These are phyloP conservation scores for Dendronephthya gigantea DNA, from an alignment of 64 coral and sea anemone genomes.

Conservation along the genomic window DNA sequence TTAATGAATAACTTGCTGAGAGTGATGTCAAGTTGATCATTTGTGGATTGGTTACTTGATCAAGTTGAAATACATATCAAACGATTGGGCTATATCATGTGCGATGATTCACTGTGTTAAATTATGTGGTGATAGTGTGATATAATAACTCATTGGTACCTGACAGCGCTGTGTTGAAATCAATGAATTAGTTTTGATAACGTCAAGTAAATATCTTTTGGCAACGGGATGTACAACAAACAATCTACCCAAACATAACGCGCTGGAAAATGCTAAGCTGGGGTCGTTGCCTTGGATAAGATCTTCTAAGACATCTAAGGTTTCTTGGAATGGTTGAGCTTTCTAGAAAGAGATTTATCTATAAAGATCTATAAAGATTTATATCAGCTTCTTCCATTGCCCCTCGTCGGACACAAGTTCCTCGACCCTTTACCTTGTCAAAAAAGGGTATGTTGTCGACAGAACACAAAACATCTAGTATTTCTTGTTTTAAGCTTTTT, in stretches of 20 bases:
- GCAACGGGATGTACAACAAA: constrained; percentile 75
- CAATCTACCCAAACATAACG: constrained; percentile 68
- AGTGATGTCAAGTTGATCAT: too few relatives aligned
- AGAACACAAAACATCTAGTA: constrained; percentile 62
- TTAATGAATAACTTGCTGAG: too few relatives aligned
- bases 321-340: constrained; percentile 51
- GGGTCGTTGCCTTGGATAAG: constrained; percentile 44
- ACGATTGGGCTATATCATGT: too few relatives aligned
- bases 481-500: constrained; percentile 27
- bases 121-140: background rate
- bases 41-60: too few relatives aligned
- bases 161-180: background rate
- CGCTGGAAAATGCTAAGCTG: constrained; percentile 64
- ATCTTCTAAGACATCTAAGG: constrained; percentile 39
- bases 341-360: constrained; percentile 19
- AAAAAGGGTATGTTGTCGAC: constrained; percentile 88
- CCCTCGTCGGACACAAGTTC: background rate
- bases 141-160: background rate
- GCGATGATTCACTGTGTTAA: background rate
- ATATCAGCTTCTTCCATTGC: background rate
- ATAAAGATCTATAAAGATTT: background rate
- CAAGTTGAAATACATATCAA: too few relatives aligned
- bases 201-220: constrained; percentile 61
- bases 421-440: constrained; percentile 44
- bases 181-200: background rate